phyloP scores from a whole-genome alignment of 2,113 vertebrate species.

The Nerophis lumbriciformis region DNA sequence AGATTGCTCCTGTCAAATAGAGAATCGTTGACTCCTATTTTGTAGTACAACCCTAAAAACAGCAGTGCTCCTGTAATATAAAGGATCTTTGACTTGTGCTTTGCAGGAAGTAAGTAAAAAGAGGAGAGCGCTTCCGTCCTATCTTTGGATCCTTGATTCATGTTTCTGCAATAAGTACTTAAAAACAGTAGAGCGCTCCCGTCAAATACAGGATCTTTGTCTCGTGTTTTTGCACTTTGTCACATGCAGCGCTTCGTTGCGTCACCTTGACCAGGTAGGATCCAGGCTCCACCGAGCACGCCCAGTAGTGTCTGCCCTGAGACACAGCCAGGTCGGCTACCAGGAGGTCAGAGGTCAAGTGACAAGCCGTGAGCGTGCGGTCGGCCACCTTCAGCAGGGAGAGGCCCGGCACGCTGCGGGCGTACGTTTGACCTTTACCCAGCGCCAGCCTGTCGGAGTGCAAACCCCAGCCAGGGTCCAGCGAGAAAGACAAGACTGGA shows the following conservation, averaged over 20 bases:
- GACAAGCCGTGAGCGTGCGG: conserved; percentile 87
- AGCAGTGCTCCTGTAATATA: no score
- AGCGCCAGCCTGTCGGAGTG: conserved; percentile 87
- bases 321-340: conserved; percentile 82
- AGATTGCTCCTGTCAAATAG: no score
- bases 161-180: no score
- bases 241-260: not conserved
- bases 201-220: no score
- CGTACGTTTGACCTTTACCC: conserved; percentile 88
- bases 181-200: no score
- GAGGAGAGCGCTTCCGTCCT: no score
- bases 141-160: no score
- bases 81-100: no score
- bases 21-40: no score
- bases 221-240: no score
- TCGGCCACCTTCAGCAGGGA: conserved; percentile 80
- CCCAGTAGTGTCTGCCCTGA: conserved; percentile 95
- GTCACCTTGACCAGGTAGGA: conserved; percentile 89
- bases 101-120: no score
- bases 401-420: conserved; percentile 87
- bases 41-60: no score
- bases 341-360: conserved; percentile 88
- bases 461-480: conserved; percentile 90
- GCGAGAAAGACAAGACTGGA: conserved; percentile 88
- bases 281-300: conserved; percentile 89